Conservation (phyloP, 1,140 invertebrate genomes). For the Halyomorpha halys region DNA sequence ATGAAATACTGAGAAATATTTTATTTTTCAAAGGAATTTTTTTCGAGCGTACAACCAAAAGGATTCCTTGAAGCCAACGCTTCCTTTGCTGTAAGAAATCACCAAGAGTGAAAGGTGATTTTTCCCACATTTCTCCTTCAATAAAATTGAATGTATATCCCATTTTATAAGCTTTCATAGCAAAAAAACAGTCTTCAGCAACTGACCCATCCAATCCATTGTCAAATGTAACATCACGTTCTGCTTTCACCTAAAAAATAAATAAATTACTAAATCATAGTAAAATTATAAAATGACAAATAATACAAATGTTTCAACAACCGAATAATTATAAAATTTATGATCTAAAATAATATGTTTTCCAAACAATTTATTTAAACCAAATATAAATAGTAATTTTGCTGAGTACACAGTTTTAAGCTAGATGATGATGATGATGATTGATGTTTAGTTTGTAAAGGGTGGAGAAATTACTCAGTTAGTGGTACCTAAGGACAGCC, state of each 20-base stretch:
- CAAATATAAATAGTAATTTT: no score
- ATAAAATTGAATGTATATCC: slow-evolving; percentile 86
- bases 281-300: slow-evolving; percentile 2
- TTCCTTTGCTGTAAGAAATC: slow-evolving; percentile 94
- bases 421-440: no score
- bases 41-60: slow-evolving; percentile 83
- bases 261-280: not conserved
- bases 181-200: slow-evolving; percentile 96
- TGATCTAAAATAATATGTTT: no score
- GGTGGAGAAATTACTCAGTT: no score
- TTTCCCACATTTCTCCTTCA: slow-evolving; percentile 96
- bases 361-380: no score
- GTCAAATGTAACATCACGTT: slow-evolving; percentile 85
- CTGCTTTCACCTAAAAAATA: slow-evolving; percentile 67
- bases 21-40: slow-evolving; percentile 74
- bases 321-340: no score
- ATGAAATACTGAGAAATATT: slow-evolving; percentile 73
- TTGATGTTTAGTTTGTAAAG: no score
- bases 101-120: slow-evolving; percentile 87
- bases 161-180: slow-evolving; percentile 78
- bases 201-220: slow-evolving; percentile 91
- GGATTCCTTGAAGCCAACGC: slow-evolving; percentile 92
- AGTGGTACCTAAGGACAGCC: no score
- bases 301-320: no score
- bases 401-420: no score